A percentile compares a stretch with the other conserved stretches of the same genome.
Conservation (phyloP, 2,113 vertebrate species). For the Tupaia tana region DNA sequence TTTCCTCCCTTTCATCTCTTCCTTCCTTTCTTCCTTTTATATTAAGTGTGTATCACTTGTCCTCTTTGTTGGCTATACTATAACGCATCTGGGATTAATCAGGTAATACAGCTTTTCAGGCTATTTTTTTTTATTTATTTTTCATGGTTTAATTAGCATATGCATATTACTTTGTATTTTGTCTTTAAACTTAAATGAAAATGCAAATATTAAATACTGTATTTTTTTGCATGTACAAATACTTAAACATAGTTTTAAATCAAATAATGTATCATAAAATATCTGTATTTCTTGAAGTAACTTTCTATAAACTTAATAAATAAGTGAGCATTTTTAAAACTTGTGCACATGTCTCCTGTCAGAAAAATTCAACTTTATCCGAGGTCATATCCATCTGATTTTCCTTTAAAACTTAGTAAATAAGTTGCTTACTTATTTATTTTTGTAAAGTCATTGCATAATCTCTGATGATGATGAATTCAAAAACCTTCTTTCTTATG, state of each 20-base stretch:
- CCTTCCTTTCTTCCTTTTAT: background rate
- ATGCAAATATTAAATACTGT: background rate
- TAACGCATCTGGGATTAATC: background rate
- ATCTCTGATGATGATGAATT: background rate
- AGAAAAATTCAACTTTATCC: background rate
- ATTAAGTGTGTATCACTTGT: background rate
- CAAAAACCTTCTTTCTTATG: background rate
- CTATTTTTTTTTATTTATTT: background rate
- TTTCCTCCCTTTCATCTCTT: too few species aligned
- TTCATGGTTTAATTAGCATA: background rate
- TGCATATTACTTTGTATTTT: background rate
- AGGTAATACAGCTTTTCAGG: background rate
- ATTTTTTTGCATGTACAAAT: background rate
- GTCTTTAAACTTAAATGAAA: background rate
- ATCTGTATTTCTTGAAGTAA: background rate
- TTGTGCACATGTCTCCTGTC: background rate
- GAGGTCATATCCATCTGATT: background rate
- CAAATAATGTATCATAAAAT: background rate
- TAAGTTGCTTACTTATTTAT: background rate
- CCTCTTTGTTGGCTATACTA: background rate
- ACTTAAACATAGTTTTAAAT: background rate
- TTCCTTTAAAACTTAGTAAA: background rate
- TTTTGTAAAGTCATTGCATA: constrained; percentile 9
- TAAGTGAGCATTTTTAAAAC: background rate
- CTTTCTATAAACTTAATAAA: background rate